Conservation (phyloP, 2,888 invertebrate species). For the Spisula subtruncata region DNA sequence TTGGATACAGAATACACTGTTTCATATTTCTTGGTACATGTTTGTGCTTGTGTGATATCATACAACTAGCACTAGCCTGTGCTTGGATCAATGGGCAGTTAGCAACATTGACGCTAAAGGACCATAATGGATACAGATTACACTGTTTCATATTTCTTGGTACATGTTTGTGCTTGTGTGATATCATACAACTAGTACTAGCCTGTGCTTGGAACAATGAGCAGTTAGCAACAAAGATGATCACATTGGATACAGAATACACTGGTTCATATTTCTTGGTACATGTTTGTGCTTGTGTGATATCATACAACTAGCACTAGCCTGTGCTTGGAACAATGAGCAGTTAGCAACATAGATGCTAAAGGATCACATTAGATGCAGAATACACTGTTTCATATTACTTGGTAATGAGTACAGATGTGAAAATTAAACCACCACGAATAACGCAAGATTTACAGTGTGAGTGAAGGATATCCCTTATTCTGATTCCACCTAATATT, state of each 20-base stretch:
- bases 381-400: background rate
- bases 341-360: background rate
- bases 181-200: conserved; percentile 44
- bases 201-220: conserved; percentile 48
- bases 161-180: conserved; percentile 15
- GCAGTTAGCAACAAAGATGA: conserved; percentile 23
- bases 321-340: conserved; percentile 42
- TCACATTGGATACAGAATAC: background rate
- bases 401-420: background rate
- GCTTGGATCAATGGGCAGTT: conserved; percentile 15
- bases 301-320: conserved; percentile 45
- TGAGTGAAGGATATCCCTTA: no score
- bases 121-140: background rate
- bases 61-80: conserved; percentile 46
- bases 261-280: conserved; percentile 40
- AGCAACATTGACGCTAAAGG: background rate
- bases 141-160: conserved; percentile 12
- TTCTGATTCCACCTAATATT: no score
- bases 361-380: no score
- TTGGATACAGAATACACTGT: background rate
- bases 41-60: conserved; percentile 29
- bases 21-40: conserved; percentile 48
- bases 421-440: no score
- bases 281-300: conserved; percentile 42
- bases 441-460: no score